These are phyloP conservation scores for Pica pica DNA, from an alignment of 2,113 vertebrate genomes.

Conservation along the genomic window DNA sequence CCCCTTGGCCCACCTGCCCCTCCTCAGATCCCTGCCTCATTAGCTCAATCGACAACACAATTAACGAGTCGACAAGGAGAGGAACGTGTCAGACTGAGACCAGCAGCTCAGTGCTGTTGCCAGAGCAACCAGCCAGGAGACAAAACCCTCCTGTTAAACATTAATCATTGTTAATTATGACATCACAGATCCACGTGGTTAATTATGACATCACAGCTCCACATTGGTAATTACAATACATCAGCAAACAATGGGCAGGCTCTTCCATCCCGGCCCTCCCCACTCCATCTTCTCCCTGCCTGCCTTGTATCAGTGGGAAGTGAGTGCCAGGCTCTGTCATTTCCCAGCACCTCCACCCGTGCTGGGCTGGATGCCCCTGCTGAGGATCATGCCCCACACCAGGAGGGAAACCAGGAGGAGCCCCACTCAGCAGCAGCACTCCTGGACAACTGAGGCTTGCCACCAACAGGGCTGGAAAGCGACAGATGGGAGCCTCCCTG, in stretches of 20 bases:
- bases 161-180: constrained; percentile 47
- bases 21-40: neutral
- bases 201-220: neutral
- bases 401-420: neutral
- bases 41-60: neutral
- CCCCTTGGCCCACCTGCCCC: neutral
- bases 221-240: fast-evolving
- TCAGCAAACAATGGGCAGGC: neutral
- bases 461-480: neutral
- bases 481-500: neutral
- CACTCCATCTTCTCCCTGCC: neutral
- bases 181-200: neutral
- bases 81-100: neutral
- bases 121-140: constrained; percentile 24
- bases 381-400: fast-evolving
- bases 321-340: fast-evolving
- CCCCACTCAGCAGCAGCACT: fast-evolving
- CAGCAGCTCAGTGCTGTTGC: neutral
- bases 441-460: fast-evolving
- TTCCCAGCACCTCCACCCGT: neutral
- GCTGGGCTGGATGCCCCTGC: fast-evolving
- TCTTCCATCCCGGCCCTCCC: neutral
- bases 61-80: neutral
- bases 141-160: constrained; percentile 7
- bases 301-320: fast-evolving